Base-by-base conservation (phyloP, 2,888 invertebrate species). In the Aphidius colemani region DNA sequence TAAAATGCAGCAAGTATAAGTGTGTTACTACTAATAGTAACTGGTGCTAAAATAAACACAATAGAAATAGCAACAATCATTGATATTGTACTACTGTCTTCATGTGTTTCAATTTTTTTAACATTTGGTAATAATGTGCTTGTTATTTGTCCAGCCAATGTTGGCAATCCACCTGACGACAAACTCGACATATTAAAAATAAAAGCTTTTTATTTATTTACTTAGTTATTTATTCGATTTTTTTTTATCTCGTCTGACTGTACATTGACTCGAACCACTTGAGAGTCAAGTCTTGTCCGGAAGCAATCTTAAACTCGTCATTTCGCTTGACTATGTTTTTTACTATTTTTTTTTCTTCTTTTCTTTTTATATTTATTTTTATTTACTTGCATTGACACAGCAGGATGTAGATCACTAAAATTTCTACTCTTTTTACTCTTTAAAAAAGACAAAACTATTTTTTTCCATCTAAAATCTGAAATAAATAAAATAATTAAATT, bases 21-120 rank as follows among this genome's bases (percentile, higher is more conserved):
- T 2, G 86, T 84, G 73, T 88, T 88, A 58, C 87, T 85, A 69
- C 85, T 84, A 56, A 88, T 79, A 63, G 87, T 88, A 79, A 88
- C 83, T 9, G 88, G 86, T 7, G 85, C 84, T 59, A 86, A 82
- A 45, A 86, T 77, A 75, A 85, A 85, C 67, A 86, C 85, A 64
- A 85, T 75, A 18, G 85, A 81, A 44, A 85, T 83, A 7, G 85
- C 85, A 50, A 84, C 70, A 57, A 84, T 83, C 58, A 85, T 83
- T 39, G 84, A 83, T 45, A 85, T 69, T 3, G 85, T 84, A 67
- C 72, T 79, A 61, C 75, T 72, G 55, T 79, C 78, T 61, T 76
- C 67, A 63, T 72, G 70, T 13, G 75, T 70, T 63, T 79, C 78
- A 62, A 79, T 73, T 65, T 73, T 74, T 67, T 77, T 75, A 59